Evolutionary conservation across 2,797 vertebrate genomes (phyloP), one percentile per base, ranked within the genome.

Genomic region (Coracias cyanogaster): DNA sequence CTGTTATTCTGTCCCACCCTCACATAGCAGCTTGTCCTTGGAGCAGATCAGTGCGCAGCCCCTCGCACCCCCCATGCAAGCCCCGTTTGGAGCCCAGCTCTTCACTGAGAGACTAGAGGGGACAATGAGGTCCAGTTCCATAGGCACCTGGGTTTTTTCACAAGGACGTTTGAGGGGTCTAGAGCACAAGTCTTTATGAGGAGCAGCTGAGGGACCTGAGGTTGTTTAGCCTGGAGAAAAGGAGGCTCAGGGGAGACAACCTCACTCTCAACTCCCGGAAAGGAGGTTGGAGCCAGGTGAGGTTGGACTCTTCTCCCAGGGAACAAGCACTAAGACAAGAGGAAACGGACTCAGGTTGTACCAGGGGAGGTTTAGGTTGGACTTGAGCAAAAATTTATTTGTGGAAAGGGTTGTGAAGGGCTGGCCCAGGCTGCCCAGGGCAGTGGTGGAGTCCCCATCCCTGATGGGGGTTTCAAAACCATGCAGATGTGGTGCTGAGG

Each of bases 21-120:
- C 10, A 2, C 39, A 2, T 13, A 24, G n/a, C 37, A 48, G 2
- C 6, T 1, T 1, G 0, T 10, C 21, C 64, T 43, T 31, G 6
- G 39, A 21, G 62, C 52, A 35, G 35, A 7, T 1, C 35, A 19
- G 10, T 5, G 46, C 57, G 9, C 54, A 45, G 69, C 49, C 33
- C 28, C 33, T 25, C 3, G 0, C 8, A 0, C 4, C 14, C 14
- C 61, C 51, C 1, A 0, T 20, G 54, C 61, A 60, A 60, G 66
- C 45, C 26, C 6, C 0, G 3, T 5, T 2, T 24, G 11, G 18
- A 55, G 6, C 82, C 60, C 60, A 51, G 55, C 31, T 62, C 48
- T n/a, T 67, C 4, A 0, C 45, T 18, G 10, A 51, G 55, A 51
- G 39, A 39, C 70, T 46, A 49, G 16, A 57, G 55, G 24, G 33